Evolutionary conservation across 2,113 vertebrate genomes (phyloP).

Genomic region (Corythoichthys intestinalis): DNA sequence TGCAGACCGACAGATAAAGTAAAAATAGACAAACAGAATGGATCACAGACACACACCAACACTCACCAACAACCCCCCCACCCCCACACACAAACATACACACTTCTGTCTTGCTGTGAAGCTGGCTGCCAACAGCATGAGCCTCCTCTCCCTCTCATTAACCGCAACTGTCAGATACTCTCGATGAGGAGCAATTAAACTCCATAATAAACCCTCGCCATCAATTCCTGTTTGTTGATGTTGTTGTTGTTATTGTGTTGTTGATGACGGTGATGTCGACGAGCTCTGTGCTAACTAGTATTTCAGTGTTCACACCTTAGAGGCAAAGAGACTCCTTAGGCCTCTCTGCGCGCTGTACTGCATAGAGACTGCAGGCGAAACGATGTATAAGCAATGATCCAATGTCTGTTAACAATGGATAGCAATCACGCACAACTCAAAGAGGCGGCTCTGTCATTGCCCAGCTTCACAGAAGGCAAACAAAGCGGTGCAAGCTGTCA

Average conservation of each 20-base stretch:
- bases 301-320: slow-evolving; percentile 68
- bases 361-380: slow-evolving; percentile 52
- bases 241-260: slow-evolving; percentile 64
- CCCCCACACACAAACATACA: slow-evolving; percentile 21
- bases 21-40: not conserved
- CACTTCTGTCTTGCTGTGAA: slow-evolving; percentile 54
- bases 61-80: slow-evolving; percentile 1
- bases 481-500: slow-evolving; percentile 75
- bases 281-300: slow-evolving; percentile 75
- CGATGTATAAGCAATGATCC: slow-evolving; percentile 25
- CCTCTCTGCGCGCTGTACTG: slow-evolving; percentile 56
- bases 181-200: slow-evolving; percentile 83
- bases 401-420: slow-evolving; percentile 85
- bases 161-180: slow-evolving; percentile 81
- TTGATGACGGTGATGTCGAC: slow-evolving; percentile 55
- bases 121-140: slow-evolving; percentile 61
- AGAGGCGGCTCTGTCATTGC: slow-evolving; percentile 85
- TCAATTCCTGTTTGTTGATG: slow-evolving; percentile 79
- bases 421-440: slow-evolving; percentile 87
- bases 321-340: slow-evolving; percentile 62
- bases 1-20: not conserved
- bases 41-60: not conserved
- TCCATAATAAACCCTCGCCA: slow-evolving; percentile 80
- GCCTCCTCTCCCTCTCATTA: slow-evolving; percentile 77
- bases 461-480: slow-evolving; percentile 87